A percentile compares a stretch with the other conserved stretches of the same genome.
Conservation (phyloP, 1,140 invertebrate genomes). For the Zelostemma sp. region DNA sequence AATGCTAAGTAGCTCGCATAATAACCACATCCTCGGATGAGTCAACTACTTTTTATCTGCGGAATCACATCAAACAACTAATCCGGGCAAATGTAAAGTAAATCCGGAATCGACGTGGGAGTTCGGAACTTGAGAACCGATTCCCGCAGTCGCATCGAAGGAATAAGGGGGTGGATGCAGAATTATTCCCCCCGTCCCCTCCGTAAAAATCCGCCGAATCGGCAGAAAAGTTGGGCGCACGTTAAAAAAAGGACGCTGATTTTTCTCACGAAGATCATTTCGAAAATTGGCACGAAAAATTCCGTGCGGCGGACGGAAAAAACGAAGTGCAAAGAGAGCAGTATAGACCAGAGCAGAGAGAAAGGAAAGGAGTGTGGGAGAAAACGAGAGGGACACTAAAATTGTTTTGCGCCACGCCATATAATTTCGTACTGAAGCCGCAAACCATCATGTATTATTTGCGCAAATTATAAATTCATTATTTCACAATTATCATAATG, state of each 20-base stretch:
- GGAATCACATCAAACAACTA: constrained; percentile 20
- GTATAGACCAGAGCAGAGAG: constrained; percentile 16
- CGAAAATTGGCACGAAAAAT: constrained; percentile 53
- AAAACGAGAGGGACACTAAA: constrained; percentile 56
- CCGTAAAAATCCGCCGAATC: neutral
- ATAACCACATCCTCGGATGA: constrained; percentile 20
- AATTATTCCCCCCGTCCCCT: too few relatives aligned
- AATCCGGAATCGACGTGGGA: constrained; percentile 6
- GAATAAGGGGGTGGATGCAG: neutral
- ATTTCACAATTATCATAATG: constrained; percentile 67
- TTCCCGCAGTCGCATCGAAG: neutral
- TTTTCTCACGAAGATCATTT: constrained; percentile 62
- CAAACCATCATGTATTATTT: constrained; percentile 65
- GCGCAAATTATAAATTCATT: constrained; percentile 68
- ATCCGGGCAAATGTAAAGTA: constrained; percentile 4
- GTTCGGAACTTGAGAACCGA: neutral
- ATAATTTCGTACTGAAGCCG: constrained; percentile 59
- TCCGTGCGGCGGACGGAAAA: constrained; percentile 7
- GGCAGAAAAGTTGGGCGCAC: neutral
- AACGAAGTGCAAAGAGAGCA: constrained; percentile 16
- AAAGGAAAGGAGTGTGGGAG: constrained; percentile 32
- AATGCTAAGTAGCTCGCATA: constrained; percentile 26
- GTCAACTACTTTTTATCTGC: constrained; percentile 19
- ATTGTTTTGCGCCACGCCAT: constrained; percentile 60
- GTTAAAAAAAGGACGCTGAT: neutral